phyloP scores from a whole-genome alignment of 2,113 vertebrate species.

The Serinus canaria region DNA sequence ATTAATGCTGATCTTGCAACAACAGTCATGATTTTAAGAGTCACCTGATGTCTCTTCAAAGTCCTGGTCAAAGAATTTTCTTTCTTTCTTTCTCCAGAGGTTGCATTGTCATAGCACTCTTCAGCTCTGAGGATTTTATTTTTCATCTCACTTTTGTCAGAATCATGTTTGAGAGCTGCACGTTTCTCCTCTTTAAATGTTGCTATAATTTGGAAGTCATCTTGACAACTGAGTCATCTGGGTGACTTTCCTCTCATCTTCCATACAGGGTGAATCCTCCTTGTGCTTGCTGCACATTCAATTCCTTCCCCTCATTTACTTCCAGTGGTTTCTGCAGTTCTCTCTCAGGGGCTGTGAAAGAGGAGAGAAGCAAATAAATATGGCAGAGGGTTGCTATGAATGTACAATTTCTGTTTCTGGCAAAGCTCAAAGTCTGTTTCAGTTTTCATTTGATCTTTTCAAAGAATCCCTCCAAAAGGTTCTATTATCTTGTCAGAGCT shows the following conservation, averaged over 20 bases:
- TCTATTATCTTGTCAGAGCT: background rate
- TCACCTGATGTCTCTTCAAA: background rate
- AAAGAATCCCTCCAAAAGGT: background rate
- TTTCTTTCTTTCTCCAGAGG: background rate
- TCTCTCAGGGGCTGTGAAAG: background rate
- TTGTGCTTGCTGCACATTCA: background rate
- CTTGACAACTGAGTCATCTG: background rate
- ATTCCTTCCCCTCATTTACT: background rate
- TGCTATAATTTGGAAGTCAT: background rate
- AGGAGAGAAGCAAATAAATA: background rate
- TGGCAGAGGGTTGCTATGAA: background rate
- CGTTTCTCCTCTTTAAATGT: background rate
- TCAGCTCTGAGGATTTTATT: background rate
- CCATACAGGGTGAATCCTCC: background rate
- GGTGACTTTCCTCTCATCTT: background rate
- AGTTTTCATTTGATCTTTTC: background rate
- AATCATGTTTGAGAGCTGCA: background rate
- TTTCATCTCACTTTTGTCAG: background rate
- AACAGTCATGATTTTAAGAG: background rate
- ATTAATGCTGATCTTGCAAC: slow-evolving; percentile 17
- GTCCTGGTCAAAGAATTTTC: background rate
- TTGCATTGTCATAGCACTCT: background rate
- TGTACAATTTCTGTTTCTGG: background rate
- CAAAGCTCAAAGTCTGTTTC: background rate
- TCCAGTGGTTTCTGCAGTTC: background rate